Base-by-base conservation (phyloP, 2,113 vertebrate genomes). In the Pseudonaja textilis region DNA sequence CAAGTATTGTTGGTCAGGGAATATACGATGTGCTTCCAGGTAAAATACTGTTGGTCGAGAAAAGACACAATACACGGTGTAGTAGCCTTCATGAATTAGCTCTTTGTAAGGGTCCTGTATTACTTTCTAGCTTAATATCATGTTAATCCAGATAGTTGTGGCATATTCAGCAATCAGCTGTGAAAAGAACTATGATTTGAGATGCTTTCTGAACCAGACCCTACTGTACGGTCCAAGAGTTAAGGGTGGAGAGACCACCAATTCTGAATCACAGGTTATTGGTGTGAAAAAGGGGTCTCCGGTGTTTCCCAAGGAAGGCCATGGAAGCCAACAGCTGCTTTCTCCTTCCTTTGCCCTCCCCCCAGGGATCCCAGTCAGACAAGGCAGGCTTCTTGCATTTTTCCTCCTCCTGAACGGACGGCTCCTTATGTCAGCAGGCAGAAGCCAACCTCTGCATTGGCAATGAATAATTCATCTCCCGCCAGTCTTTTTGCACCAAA, bases 401-500 rank as follows among this genome's bases (percentile, higher is more conserved):
- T 55, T n/a, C 8, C 26, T 50, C 55, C n/a, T 69, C 3, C 95
- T 95, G 87, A 94, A 92, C 93, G 91, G 81, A 56, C 39, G 89
- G 55, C 20, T 93, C 88, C 93, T 95, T 88, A n/a, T 93, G 39
- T 50, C 94, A 64, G 94, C 94, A 95, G 94, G 92, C 81, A 74
- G 94, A 91, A 94, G 93, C 5, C 96, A 96, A 94, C 95, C 94
- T 96, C 97, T 97, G 97, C 96, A 97, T 96, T 92, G 14, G 87
- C 61, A 92, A 96, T 97, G 95, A 97, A 97, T 97, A 97, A 97
- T 97, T 97, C 97, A 97, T 91, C 50, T 93, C 95, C 93, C 87
- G 92, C 97, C 96, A 96, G 96, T 96, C 95, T 96, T 94, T 92
- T 95, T 93, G 23, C 91, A 92, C 59, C 95, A 95, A 94, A 95